phyloP scores from a whole-genome alignment of 2,797 vertebrate species.

The Erethizon dorsatum region DNA sequence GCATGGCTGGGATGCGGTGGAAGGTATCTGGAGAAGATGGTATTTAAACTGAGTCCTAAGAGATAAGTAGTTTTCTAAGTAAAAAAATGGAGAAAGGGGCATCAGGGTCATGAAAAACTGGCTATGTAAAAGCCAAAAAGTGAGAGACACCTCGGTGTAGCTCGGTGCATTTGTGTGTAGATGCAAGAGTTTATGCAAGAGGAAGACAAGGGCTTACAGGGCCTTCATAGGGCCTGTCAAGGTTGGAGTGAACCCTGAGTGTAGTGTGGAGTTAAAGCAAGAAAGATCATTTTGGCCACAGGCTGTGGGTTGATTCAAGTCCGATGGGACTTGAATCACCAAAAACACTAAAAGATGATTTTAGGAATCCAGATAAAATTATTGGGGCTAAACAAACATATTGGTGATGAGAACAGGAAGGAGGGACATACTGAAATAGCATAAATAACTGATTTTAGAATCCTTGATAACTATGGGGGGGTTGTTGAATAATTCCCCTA shows the following conservation, averaged over 20 bases:
- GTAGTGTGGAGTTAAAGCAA: background rate
- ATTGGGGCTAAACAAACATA: background rate
- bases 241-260: background rate
- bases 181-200: background rate
- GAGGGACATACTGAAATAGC: background rate
- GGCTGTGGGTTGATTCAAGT: background rate
- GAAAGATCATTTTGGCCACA: background rate
- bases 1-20: background rate
- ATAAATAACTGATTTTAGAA: constrained; percentile 11
- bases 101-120: background rate
- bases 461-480: background rate
- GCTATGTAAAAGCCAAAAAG: background rate
- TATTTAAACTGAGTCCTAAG: background rate
- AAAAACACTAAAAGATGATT: background rate
- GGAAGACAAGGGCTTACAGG: background rate
- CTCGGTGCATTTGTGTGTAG: background rate
- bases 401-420: background rate
- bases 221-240: background rate
- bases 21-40: background rate
- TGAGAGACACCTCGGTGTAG: background rate
- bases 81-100: background rate
- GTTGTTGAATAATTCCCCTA: background rate
- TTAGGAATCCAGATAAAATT: constrained; percentile 8
- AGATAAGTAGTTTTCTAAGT: constrained; percentile 15
- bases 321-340: background rate